phyloP scores from a whole-genome alignment of 2,888 invertebrate genomes.

The Capitulum mitella region DNA sequence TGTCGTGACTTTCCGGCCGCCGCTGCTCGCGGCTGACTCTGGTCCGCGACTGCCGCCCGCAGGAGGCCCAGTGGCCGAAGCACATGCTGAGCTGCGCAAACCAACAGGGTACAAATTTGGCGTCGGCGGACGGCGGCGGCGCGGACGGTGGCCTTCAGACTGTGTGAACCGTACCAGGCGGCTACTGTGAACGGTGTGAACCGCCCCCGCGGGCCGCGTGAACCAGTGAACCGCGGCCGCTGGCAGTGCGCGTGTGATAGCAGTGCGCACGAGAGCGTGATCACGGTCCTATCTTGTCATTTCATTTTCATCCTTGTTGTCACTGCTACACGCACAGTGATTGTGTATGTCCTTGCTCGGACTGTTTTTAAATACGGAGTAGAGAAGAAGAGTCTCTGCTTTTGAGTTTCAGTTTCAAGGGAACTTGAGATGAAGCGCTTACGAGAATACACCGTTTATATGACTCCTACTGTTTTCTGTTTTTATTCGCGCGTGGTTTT shows the following conservation, averaged over 20 bases:
- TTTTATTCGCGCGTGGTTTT: too few relatives aligned
- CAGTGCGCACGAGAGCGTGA: too few relatives aligned
- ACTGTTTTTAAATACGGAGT: background rate
- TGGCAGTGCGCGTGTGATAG: too few relatives aligned
- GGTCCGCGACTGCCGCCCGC: too few relatives aligned
- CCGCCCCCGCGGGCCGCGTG: background rate
- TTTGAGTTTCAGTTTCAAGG: too few relatives aligned
- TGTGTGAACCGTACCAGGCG: background rate
- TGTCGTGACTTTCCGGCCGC: too few relatives aligned
- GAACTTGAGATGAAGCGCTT: background rate
- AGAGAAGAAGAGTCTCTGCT: too few relatives aligned
- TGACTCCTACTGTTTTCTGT: too few relatives aligned
- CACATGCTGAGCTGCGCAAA: slow-evolving; percentile 59
- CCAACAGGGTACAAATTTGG: background rate
- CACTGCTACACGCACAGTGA: background rate
- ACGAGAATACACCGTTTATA: background rate
- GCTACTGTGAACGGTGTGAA: background rate
- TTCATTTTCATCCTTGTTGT: background rate
- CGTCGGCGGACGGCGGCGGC: background rate
- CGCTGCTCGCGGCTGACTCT: too few relatives aligned
- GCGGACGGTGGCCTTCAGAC: background rate
- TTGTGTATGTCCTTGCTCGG: background rate
- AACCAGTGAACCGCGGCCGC: too few relatives aligned
- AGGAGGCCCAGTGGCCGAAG: slow-evolving; percentile 68
- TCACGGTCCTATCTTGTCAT: background rate